A percentile compares a stretch with the other conserved stretches of the same genome.
These are phyloP conservation scores for Sinella curviseta DNA, from an alignment of 1,140 invertebrate species.

Conservation along the genomic window DNA sequence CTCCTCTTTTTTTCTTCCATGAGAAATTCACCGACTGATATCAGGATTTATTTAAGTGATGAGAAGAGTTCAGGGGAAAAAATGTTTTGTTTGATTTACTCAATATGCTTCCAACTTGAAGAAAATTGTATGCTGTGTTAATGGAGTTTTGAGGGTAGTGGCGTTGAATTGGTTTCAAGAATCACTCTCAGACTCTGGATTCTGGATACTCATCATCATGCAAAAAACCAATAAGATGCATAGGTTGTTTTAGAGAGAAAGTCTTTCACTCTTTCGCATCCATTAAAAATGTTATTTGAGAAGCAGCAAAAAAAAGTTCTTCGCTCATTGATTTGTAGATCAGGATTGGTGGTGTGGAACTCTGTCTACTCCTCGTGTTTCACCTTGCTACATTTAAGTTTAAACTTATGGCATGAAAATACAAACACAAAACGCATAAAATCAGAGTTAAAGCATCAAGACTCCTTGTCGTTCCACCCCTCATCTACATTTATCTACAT, in stretches of 20 bases:
- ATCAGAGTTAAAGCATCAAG: too few species aligned
- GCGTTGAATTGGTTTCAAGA: constrained; percentile 48
- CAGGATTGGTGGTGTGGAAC: constrained; percentile 37
- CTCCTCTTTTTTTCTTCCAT: not conserved
- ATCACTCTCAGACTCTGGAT: constrained; percentile 31
- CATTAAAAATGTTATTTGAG: constrained; percentile 50
- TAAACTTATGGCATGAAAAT: too few species aligned
- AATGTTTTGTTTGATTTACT: constrained; percentile 49
- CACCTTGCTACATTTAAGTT: too few species aligned
- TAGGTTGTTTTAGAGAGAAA: too few species aligned
- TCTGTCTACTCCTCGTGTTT: constrained; percentile 8
- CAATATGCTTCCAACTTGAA: not conserved
- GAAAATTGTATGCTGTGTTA: constrained; percentile 49
- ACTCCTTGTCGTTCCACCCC: too few species aligned
- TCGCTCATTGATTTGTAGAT: constrained; percentile 50
- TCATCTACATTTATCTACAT: too few species aligned
- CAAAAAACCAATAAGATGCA: too few species aligned
- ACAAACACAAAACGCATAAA: too few species aligned
- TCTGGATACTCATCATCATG: constrained; percentile 44
- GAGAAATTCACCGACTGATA: constrained; percentile 1
- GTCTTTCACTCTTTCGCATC: constrained; percentile 48
- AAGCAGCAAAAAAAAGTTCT: constrained; percentile 30
- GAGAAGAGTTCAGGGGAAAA: constrained; percentile 38
- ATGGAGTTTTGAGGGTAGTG: constrained; percentile 49
- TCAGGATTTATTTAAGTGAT: constrained; percentile 7